phyloP scores from a whole-genome alignment of 1,140 invertebrate species.

The Ceratina japonica region DNA sequence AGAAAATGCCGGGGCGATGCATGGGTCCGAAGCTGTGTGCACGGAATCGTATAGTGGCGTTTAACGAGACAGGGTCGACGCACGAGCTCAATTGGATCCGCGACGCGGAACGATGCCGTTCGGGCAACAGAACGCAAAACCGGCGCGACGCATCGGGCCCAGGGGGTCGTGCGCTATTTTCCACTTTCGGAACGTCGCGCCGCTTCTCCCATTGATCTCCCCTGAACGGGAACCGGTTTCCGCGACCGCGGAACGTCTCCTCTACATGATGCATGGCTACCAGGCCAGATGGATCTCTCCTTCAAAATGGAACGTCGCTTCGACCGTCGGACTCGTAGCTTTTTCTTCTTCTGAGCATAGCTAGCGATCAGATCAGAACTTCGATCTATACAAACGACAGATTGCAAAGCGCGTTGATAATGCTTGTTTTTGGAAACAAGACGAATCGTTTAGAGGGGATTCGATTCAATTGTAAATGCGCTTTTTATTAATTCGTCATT shows the following conservation, averaged over 20 bases:
- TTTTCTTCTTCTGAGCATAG: too few relatives aligned
- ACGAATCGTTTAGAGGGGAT: too few relatives aligned
- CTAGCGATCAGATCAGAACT: too few relatives aligned
- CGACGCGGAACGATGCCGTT: slow-evolving; percentile 33
- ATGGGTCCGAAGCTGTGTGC: too few relatives aligned
- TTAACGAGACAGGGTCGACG: slow-evolving; percentile 46
- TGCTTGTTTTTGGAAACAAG: too few relatives aligned
- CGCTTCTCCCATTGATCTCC: slow-evolving; percentile 50
- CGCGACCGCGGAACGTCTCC: neutral
- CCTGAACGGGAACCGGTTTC: slow-evolving; percentile 21
- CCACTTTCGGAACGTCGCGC: slow-evolving; percentile 50
- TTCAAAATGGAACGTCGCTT: neutral
- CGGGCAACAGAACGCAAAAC: slow-evolving; percentile 40
- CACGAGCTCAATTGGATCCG: slow-evolving; percentile 49
- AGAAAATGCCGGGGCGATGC: too few relatives aligned
- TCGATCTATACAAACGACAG: too few relatives aligned
- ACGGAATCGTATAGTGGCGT: slow-evolving; percentile 4
- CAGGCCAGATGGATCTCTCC: neutral
- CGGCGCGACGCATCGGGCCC: neutral
- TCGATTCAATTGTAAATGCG: neutral
- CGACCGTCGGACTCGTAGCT: neutral
- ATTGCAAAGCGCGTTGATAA: too few relatives aligned
- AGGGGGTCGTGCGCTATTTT: slow-evolving; percentile 50
- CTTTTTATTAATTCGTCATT: neutral
- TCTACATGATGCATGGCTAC: slow-evolving; percentile 15